Conservation (phyloP, 2,888 invertebrate genomes). For the Cantharis lateralis region DNA sequence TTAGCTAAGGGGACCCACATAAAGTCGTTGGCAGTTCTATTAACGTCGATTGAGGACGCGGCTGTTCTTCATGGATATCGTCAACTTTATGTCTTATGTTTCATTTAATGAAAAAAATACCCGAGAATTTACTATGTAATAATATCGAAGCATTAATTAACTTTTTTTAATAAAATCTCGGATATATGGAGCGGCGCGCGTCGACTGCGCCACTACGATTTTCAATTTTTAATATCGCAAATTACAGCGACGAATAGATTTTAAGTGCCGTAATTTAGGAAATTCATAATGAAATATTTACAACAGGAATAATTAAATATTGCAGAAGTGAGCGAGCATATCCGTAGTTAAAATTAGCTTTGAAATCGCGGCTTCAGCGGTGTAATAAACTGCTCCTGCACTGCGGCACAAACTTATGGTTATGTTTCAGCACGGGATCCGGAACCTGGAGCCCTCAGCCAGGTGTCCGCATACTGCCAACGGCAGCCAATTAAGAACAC, state of each 20-base stretch:
- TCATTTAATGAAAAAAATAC: conserved; percentile 21
- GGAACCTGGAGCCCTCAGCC: conserved; percentile 20
- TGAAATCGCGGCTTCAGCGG: conserved; percentile 52
- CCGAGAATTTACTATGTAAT: not conserved
- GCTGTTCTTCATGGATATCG: conserved; percentile 20
- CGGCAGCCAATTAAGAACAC: conserved; percentile 29
- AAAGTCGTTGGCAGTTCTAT: conserved; percentile 24
- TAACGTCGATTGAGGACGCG: conserved; percentile 27
- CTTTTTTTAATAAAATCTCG: not conserved
- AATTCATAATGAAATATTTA: conserved; percentile 7
- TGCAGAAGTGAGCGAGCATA: conserved; percentile 13
- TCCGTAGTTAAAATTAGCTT: conserved; percentile 33
- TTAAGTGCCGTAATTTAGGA: not conserved
- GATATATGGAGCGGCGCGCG: not conserved
- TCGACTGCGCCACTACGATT: not conserved
- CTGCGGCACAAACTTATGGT: conserved; percentile 32
- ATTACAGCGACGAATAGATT: not conserved
- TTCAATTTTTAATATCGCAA: not conserved
- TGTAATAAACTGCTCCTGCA: conserved; percentile 36
- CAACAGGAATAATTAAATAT: conserved; percentile 25
- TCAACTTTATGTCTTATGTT: conserved; percentile 11
- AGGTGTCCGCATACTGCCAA: conserved; percentile 27
- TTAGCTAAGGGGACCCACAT: conserved; percentile 18
- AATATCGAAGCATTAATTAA: not conserved
- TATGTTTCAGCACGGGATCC: conserved; percentile 17